These are phyloP conservation scores for Clusia tigrina DNA, from an alignment of 2,888 invertebrate species.

Conservation along the genomic window DNA sequence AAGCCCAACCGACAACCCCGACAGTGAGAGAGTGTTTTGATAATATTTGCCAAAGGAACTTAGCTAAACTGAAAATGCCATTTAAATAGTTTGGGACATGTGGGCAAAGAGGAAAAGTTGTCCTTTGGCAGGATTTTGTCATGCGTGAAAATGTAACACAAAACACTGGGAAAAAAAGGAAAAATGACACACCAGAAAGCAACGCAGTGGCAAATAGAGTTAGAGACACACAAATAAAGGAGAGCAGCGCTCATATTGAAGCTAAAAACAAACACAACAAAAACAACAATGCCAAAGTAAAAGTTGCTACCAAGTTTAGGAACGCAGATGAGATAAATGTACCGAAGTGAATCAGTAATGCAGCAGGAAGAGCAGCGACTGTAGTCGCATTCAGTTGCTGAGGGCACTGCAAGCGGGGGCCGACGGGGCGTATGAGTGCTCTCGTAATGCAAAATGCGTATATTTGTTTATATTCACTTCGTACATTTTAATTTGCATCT, in stretches of 20 bases:
- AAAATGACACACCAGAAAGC: neutral
- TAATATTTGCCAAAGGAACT: neutral
- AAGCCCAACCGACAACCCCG: too few relatives aligned
- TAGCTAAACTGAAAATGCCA: neutral
- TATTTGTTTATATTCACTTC: neutral
- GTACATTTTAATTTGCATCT: constrained; percentile 2
- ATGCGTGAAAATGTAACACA: too few relatives aligned
- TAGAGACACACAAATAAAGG: neutral
- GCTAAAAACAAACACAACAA: constrained; percentile 6
- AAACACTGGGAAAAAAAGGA: too few relatives aligned
- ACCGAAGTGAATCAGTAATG: neutral
- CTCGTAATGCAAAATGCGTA: neutral
- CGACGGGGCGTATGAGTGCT: too few relatives aligned
- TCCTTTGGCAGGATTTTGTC: neutral
- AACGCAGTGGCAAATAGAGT: neutral
- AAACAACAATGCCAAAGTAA: neutral
- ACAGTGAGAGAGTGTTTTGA: neutral
- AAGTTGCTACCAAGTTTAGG: neutral
- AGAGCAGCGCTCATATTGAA: neutral
- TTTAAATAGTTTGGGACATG: neutral
- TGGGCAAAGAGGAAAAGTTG: neutral
- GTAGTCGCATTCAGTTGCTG: too few relatives aligned
- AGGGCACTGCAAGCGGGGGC: too few relatives aligned
- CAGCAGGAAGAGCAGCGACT: neutral
- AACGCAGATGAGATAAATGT: neutral